Base-by-base conservation (phyloP, 2,113 vertebrate genomes). In the Chascanopsetta lugubris region DNA sequence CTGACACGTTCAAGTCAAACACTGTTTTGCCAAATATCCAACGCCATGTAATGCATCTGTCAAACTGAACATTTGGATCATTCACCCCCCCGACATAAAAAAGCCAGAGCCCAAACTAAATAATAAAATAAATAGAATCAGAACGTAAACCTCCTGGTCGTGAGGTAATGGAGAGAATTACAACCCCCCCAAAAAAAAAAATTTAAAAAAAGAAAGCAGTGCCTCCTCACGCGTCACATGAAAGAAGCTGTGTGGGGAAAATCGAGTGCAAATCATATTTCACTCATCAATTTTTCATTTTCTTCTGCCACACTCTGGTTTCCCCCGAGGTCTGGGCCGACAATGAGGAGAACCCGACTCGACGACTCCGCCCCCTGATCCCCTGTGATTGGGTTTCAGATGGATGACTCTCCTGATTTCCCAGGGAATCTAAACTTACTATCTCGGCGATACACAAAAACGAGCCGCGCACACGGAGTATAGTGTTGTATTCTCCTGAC, bases 341-440 rank as follows among this genome's bases (percentile, higher is more conserved):
- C 65, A 83, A 43, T 0, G 1, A 30, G 73, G 80, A 85, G 81
- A 88, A 90, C 74, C 69, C 76, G 68, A 47, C 54, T 79, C 57
- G 75, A 92, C 88, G 79, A 70, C 68, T 77, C 75, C 69, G 86
- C 67, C 6, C 82, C 80, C 87, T 86, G 86, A 74, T 90, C 73
- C 8, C 0, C 48, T 0, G 5, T 77, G 87, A 92, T 86, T 82
- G 64, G 30, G 40, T 92, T 94, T 92, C 92, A 91, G 69, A 91
- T 90, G 90, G 91, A 90, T 86, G 87, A 92, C 64, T 80, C 67
- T 75, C 87, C 86, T 51, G 60, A 82, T 77, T 88, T 78, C 91
- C 75, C 25, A 47, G 90, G 89, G 86, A 89, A 69, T 91, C 89
- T 89, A 82, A 32, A 59, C 80, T 94, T 90, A 89, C 90, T 48